Conservation (phyloP, 2,797 vertebrate genomes). For the Girardinus metallicus region DNA sequence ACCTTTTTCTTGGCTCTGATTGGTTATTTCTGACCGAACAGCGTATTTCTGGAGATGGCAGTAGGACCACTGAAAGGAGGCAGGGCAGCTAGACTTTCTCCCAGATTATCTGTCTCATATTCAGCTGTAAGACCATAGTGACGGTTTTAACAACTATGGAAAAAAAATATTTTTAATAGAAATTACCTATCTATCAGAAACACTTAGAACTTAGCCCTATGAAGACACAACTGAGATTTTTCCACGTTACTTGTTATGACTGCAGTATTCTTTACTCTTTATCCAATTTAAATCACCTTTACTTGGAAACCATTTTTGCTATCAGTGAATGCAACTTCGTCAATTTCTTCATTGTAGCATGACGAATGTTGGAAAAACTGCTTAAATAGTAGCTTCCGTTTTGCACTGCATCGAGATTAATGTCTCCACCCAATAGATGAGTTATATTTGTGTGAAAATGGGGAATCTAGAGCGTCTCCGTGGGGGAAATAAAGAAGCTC, state of each 20-base stretch:
- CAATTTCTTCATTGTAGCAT: not conserved
- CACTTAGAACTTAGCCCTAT: not conserved
- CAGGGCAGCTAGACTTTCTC: too few relatives aligned
- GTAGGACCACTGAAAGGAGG: too few relatives aligned
- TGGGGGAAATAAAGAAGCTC: conserved; percentile 32
- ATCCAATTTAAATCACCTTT: not conserved
- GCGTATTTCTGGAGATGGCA: too few relatives aligned
- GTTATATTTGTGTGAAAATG: conserved; percentile 26
- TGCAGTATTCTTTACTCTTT: not conserved
- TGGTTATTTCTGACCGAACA: too few relatives aligned
- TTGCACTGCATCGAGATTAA: conserved; percentile 5
- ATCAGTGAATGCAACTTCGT: conserved; percentile 1
- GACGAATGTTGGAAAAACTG: not conserved
- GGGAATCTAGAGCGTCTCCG: conserved; percentile 46
- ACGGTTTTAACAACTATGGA: too few relatives aligned
- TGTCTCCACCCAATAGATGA: conserved; percentile 2
- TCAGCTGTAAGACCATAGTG: too few relatives aligned
- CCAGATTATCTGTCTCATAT: too few relatives aligned
- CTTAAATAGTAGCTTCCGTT: not conserved
- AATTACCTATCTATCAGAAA: not conserved
- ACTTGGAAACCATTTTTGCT: not conserved
- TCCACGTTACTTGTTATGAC: not conserved
- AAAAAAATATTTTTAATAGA: too few relatives aligned
- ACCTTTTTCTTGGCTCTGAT: too few relatives aligned
- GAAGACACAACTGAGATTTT: not conserved